Evolutionary conservation across 23 tunicate genomes (phyloP), one percentile per base, ranked within the genome.

Genomic region (Aplidium turbinatum): DNA sequence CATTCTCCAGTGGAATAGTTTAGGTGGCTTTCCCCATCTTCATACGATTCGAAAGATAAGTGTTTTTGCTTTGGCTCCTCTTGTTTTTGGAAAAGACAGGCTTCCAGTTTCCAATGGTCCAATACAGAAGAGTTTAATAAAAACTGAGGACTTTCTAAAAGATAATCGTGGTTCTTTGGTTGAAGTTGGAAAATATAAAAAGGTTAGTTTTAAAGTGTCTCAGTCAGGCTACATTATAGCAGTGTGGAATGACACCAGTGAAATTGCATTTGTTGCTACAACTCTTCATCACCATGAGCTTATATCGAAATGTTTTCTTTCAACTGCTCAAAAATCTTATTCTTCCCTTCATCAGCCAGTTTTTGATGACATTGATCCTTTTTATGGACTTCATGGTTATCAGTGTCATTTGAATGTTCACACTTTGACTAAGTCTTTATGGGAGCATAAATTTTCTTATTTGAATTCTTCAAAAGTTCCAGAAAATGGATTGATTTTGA

Each of bases 1-100:
- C 16, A 21, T 58, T 16, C 21, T 83, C 1, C 89, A 83, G 31
- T 83, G 89, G 81, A 36, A 83, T 35, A 74, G 81, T 35, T 75
- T 83, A 34, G 31, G 53, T 32, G 4, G 20, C 1, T 83, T 75
- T 51, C 89, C 89, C 18, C 22, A 39, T 34, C 39, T 76, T 60
- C 64, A 4, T 27, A 13, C 52, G 5, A 35, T 83, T 11, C 31
- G 51, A 11, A 45, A 13, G 28, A 35, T 83, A 22, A 9, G 30
- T 16, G 55, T 83, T 9, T 75, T 74, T 36, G 78, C 81, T 6
- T n/a, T 53, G 18, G 38, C 52, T 22, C 81, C 89, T 19, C 23
- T 83, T 2, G 20, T 83, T 22, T 63, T 40, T 20, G 31, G 27
- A 6, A 5, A 46, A 19, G 20, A 23, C 7, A 64, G 55, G 19